phyloP scores from a whole-genome alignment of 2,888 invertebrate species.

The Hylaea fasciaria region DNA sequence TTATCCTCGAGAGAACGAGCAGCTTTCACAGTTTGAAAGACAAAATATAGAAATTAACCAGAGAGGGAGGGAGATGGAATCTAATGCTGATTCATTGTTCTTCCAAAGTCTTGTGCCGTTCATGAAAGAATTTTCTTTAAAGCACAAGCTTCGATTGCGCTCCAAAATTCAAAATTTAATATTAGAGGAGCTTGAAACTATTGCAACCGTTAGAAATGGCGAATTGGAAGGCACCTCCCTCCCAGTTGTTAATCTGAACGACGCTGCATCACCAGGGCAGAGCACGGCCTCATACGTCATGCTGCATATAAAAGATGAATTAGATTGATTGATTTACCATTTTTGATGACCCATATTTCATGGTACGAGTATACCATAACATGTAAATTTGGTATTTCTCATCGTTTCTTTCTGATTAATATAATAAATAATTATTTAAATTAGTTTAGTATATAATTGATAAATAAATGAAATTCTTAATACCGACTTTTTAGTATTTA shows the following conservation, averaged over 20 bases:
- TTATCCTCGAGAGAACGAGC: not conserved
- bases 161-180: conserved; percentile 17
- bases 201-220: not conserved
- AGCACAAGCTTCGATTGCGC: conserved; percentile 9
- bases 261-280: not conserved
- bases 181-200: conserved; percentile 10
- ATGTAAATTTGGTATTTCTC: no score
- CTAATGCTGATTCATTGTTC: conserved; percentile 13
- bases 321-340: not conserved
- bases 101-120: conserved; percentile 23
- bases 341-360: no score
- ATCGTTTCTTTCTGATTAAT: no score
- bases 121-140: conserved; percentile 13
- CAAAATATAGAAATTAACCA: not conserved
- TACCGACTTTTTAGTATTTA: no score
- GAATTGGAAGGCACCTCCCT: no score
- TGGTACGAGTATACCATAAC: no score
- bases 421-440: no score
- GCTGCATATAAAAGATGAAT: not conserved
- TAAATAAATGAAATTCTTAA: no score
- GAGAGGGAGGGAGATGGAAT: conserved; percentile 1
- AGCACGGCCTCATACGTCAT: not conserved
- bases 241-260: not conserved
- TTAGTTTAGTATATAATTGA: no score
- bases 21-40: not conserved